Conservation (phyloP, 2,113 vertebrate species). For the Pachycephala philippinensis region DNA sequence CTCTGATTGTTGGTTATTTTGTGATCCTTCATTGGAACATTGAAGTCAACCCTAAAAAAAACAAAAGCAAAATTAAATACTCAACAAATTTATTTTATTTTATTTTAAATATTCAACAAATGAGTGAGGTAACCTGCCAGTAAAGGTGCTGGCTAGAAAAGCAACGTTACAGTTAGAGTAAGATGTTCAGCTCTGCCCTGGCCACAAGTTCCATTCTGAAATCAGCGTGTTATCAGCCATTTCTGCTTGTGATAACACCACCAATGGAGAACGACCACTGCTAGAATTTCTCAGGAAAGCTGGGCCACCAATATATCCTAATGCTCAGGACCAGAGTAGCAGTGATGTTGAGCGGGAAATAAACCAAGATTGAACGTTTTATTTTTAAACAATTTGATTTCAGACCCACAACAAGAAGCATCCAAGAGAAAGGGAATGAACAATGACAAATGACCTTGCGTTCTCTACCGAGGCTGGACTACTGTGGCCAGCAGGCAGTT, state of each 20-base stretch:
- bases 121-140: not conserved
- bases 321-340: accelerated
- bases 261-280: not conserved
- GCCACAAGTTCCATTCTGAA: not conserved
- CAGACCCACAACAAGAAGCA: accelerated
- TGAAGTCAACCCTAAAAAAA: slow-evolving; percentile 90
- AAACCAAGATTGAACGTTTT: not conserved
- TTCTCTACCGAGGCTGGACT: not conserved
- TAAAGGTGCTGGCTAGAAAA: not conserved
- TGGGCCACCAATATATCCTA: not conserved
- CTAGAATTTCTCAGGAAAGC: not conserved
- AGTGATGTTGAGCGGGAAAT: not conserved
- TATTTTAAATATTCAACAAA: not conserved
- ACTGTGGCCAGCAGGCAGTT: not conserved
- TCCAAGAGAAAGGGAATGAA: not conserved
- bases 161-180: not conserved
- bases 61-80: not conserved
- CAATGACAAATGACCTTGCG: not conserved
- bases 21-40: slow-evolving; percentile 97
- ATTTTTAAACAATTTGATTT: not conserved
- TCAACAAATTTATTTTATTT: not conserved
- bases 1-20: slow-evolving; percentile 98
- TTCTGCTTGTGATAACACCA: not conserved
- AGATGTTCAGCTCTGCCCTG: not conserved
- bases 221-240: not conserved